A percentile compares a stretch with the other conserved stretches of the same genome.
phyloP scores from a whole-genome alignment of 2,113 vertebrate species.

The Nycticorax nycticorax region DNA sequence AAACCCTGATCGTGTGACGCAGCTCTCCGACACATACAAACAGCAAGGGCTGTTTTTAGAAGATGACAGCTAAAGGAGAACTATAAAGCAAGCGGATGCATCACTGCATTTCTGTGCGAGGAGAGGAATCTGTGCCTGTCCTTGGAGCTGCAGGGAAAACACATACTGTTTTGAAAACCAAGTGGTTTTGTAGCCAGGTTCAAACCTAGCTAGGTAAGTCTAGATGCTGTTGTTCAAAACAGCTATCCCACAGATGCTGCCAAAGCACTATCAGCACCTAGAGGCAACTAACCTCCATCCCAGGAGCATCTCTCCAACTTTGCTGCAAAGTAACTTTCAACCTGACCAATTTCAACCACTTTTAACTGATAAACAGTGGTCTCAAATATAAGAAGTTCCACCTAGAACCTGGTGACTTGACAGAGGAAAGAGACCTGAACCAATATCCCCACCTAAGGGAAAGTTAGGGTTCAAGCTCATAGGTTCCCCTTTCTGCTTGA shows the following conservation, averaged over 20 bases:
- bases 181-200: not conserved
- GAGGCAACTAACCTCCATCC: not conserved
- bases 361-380: not conserved
- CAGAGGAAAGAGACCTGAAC: not conserved
- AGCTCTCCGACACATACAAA: rapidly evolving
- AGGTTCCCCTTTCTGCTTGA: not conserved
- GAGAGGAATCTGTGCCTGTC: not conserved
- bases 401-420: not conserved
- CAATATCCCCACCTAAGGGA: not conserved
- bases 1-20: rapidly evolving
- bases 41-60: not conserved
- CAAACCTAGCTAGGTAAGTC: not conserved
- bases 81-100: not conserved
- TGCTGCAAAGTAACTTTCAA: not conserved
- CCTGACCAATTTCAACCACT: not conserved
- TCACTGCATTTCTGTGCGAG: not conserved
- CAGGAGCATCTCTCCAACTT: not conserved
- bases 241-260: not conserved
- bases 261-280: not conserved
- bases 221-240: not conserved
- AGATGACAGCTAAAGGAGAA: not conserved
- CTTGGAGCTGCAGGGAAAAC: not conserved
- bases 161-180: not conserved
- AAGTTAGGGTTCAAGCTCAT: not conserved
- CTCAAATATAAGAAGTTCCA: not conserved